Base-by-base conservation (phyloP, 1,140 invertebrate species). In the Drosophila leontia region DNA sequence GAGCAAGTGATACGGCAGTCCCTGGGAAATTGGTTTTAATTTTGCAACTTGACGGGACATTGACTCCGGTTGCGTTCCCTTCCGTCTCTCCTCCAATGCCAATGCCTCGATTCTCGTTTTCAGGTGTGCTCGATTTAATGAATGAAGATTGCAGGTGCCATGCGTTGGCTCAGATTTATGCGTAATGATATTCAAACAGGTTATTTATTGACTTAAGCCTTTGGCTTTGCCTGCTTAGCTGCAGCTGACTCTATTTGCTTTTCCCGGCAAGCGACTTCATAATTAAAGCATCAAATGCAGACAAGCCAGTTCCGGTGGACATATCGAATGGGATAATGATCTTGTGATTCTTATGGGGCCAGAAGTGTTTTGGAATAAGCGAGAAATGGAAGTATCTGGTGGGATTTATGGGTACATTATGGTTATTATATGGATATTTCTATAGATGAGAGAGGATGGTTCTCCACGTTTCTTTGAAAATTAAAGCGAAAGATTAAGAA, bases 271-370 rank as follows among this genome's bases (percentile, higher is more conserved):
- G 50, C 75, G 68, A 72, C 63, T 77, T 59, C 60, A 71, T 87
- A 88, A 87, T 88, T 87, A 88, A 88, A 68, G 84, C 85, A 88
- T 83, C 84, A 87, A 88, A 67, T 80, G 71, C 83, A 80, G 80
- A 88, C 75, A 59, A 32, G 51, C 62, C 68, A 58, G 71, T 86
- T 67, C 51, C 58, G 42, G 42, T 56, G 45, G 50, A 64, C 32
- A 65, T 72, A 67, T 86, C 74, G 35, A 48, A 23, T 71, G 35
- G 32, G n/a, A 37, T 50, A 29, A 34, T 45, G 35, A 29, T 29
- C 19, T 51, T 35, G 6, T 19, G 29, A 23, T 44, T 68, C 47
- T n/a, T 7, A 7, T 15, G 37, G 9, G 8, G 19, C 12, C 17
- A 32, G 23, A 39, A 34, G 17, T 42, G 37, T 19, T 26, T 15